Base-by-base conservation (phyloP, 1,140 invertebrate genomes). In the Drosophila auraria region DNA sequence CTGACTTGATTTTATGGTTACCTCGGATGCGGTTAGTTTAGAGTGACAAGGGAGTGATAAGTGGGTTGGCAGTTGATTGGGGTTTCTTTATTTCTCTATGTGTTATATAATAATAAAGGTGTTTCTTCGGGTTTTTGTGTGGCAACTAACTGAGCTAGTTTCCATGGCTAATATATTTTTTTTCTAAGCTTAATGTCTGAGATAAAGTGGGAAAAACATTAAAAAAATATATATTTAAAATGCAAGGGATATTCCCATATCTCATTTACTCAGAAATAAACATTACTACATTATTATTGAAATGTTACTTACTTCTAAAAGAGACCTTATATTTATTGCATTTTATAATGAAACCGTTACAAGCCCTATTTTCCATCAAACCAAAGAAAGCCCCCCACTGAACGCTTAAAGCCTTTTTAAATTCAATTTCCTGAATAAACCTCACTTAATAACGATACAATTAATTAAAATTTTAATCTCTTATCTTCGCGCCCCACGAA, bases 21-120 rank as follows among this genome's bases (percentile, higher is more conserved):
- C 30, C 38, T 63, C 44, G 15, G 23, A 63, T 71, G 64, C 64
- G 47, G 47, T 68, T 77, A 36, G 73, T 49, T 77, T 50, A 38
- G 45, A 69, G 57, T 78, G 64, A 51, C 75, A 62, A 78, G 50
- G 51, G 50, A 64, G 71, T 77, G 74, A 70, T 78, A 70, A 70
- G 64, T 78, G 64, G 64, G 45, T 47, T 63, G 51, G 23, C 44
- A 42, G 30, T 57, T 60, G 74, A 78, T 78, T 62, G 53, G 27
- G 54, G 36, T 33, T 17, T 27, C 17, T 15, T 23, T 56, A 20
- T 23, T 23, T 70, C 44, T 38, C 5, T 44, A 15, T 30, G 12
- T 15, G 44, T 72, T 73, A n/a, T 59, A n/a, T 42, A 73, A 73
- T 25, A 27, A 45, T 33, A 11, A 38, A 50, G 66, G 42, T 20